Percentiles rank a stretch among this genome's conserved stretches.
These are phyloP conservation scores for Brachyhypopomus occidentalis DNA, from an alignment of 2,113 vertebrate genomes.

Conservation along the genomic window DNA sequence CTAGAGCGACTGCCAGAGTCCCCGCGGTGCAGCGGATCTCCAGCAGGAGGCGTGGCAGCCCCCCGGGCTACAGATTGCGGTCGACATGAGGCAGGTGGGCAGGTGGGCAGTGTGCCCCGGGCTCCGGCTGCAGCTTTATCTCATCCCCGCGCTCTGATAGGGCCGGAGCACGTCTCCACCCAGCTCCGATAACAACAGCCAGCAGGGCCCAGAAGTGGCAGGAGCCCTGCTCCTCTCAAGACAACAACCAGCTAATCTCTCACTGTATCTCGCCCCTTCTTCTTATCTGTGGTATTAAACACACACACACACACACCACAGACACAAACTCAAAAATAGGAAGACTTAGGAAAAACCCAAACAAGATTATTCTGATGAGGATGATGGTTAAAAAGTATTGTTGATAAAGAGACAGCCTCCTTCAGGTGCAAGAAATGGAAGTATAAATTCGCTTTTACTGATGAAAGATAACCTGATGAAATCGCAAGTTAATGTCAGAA, in stretches of 20 bases:
- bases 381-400: neutral
- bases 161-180: conserved; percentile 45
- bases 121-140: conserved; percentile 31
- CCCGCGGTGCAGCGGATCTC: conserved; percentile 12
- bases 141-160: conserved; percentile 39
- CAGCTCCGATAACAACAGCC: conserved; percentile 53
- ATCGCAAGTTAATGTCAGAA: neutral
- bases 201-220: conserved; percentile 18
- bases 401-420: neutral
- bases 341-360: neutral
- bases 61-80: neutral
- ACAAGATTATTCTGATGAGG: neutral
- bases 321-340: neutral
- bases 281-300: conserved; percentile 19
- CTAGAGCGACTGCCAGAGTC: neutral
- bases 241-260: conserved; percentile 40
- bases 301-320: conserved; percentile 23
- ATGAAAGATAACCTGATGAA: neutral
- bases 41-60: neutral
- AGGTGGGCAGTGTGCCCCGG: conserved; percentile 11
- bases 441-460: neutral
- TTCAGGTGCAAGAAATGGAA: neutral
- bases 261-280: conserved; percentile 31
- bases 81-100: conserved; percentile 33
- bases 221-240: conserved; percentile 40